Conservation (phyloP, 2,113 vertebrate species). For the Centropus unirufus region DNA sequence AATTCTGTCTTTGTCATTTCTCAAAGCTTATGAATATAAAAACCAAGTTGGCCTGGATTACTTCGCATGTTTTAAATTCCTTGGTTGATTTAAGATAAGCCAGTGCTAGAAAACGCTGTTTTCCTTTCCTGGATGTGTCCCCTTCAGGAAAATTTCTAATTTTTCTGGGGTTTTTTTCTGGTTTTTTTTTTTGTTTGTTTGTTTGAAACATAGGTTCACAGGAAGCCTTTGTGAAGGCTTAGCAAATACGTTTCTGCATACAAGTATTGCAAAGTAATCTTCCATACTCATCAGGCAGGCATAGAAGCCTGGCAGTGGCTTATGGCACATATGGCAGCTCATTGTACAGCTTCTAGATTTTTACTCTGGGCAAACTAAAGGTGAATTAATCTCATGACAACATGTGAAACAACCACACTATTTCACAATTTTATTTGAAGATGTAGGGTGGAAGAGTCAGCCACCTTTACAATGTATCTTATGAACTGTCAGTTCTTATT, state of each 20-base stretch:
- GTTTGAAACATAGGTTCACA: background rate
- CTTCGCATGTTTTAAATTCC: constrained; percentile 18
- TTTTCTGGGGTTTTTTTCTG: background rate
- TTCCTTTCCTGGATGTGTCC: background rate
- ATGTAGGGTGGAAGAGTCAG: background rate
- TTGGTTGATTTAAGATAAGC: constrained; percentile 17
- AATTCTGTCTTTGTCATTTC: background rate
- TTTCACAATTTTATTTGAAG: background rate
- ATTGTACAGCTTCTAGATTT: background rate
- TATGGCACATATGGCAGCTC: background rate
- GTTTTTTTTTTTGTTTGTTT: background rate
- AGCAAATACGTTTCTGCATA: background rate
- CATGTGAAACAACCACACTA: background rate
- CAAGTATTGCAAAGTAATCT: background rate
- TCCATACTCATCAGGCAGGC: background rate
- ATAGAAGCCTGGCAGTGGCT: background rate
- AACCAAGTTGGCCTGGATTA: background rate
- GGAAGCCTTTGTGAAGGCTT: background rate
- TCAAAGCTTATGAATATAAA: background rate
- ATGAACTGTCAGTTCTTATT: background rate
- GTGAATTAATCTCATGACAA: background rate
- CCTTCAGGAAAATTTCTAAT: background rate
- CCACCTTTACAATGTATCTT: background rate
- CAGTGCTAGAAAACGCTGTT: constrained; percentile 22
- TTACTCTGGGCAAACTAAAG: background rate